Conservation (phyloP, 1,140 invertebrate species). For the Drosophila persimilis region DNA sequence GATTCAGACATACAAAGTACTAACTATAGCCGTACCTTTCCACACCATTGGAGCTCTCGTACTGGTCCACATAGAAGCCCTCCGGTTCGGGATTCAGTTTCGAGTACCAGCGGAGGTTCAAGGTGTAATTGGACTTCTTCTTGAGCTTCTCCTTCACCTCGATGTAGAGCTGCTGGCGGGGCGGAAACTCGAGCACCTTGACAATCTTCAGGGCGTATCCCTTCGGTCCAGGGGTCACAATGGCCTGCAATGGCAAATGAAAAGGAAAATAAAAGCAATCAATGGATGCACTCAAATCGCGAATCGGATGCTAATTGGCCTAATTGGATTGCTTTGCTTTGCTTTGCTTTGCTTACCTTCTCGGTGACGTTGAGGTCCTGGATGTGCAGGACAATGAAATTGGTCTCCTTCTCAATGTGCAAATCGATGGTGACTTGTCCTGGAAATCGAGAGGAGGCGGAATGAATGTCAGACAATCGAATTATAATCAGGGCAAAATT, state of each 20-base stretch:
- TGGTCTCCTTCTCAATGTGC: slow-evolving; percentile 91
- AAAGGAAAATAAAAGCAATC: slow-evolving; percentile 32
- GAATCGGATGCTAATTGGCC: slow-evolving; percentile 40
- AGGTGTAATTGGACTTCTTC: slow-evolving; percentile 91
- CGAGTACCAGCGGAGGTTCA: slow-evolving; percentile 93
- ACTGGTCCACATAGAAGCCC: slow-evolving; percentile 96
- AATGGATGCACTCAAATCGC: slow-evolving; percentile 30
- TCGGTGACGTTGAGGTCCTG: slow-evolving; percentile 95
- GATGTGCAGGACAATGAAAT: slow-evolving; percentile 95
- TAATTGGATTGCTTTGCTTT: slow-evolving; percentile 27
- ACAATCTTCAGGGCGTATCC: slow-evolving; percentile 89
- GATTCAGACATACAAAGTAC: no score
- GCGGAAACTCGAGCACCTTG: slow-evolving; percentile 90
- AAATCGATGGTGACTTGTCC: slow-evolving; percentile 94
- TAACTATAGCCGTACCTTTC: slow-evolving; percentile 86
- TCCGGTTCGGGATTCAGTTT: slow-evolving; percentile 91
- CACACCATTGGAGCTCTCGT: slow-evolving; percentile 88
- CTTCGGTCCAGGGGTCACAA: slow-evolving; percentile 86
- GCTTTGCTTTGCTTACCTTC: slow-evolving; percentile 84
- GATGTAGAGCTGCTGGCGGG: slow-evolving; percentile 93
- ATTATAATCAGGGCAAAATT: slow-evolving; percentile 21
- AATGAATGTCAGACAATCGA: slow-evolving; percentile 36
- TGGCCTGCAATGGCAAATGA: slow-evolving; percentile 84
- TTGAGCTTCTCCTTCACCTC: slow-evolving; percentile 91
- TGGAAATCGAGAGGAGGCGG: slow-evolving; percentile 70